These are phyloP conservation scores for Hemithea aestivaria DNA, from an alignment of 2,888 invertebrate genomes.

Conservation along the genomic window DNA sequence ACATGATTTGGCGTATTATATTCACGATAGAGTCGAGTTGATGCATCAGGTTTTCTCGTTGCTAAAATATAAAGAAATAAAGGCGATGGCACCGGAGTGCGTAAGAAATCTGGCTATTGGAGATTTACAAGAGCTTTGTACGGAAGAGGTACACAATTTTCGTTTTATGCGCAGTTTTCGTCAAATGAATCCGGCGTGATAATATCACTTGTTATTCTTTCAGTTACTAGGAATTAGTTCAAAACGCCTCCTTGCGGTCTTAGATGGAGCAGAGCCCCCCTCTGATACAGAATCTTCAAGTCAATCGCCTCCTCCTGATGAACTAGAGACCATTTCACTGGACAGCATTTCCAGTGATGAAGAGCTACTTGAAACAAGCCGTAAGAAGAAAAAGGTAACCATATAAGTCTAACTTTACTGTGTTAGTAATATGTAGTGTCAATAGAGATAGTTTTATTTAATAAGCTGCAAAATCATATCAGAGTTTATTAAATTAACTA, in stretches of 20 bases:
- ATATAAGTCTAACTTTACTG: not conserved
- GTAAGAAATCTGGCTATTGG: conserved; percentile 62
- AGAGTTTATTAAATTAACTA: no score
- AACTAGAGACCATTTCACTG: conserved; percentile 77
- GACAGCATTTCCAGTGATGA: conserved; percentile 82
- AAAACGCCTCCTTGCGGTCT: conserved; percentile 77
- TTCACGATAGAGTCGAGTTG: conserved; percentile 79
- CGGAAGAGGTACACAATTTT: conserved; percentile 74
- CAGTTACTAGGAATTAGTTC: conserved; percentile 80
- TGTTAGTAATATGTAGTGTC: no score
- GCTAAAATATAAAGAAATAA: conserved; percentile 76
- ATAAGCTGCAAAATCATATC: no score
- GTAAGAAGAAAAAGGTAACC: conserved; percentile 54
- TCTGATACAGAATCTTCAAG: conserved; percentile 71
- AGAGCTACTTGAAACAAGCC: conserved; percentile 52
- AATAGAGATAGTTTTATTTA: no score
- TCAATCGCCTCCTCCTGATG: conserved; percentile 42
- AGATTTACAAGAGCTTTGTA: conserved; percentile 78
- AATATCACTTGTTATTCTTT: not conserved
- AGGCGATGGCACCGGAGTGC: conserved; percentile 77
- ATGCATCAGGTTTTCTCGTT: conserved; percentile 80
- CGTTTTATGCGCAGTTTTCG: conserved; percentile 3
- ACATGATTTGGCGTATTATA: conserved; percentile 76
- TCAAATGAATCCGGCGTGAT: not conserved
- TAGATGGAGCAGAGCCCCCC: conserved; percentile 70